A percentile compares a stretch with the other conserved stretches of the same genome.
phyloP scores from a whole-genome alignment of 2,113 vertebrate genomes.

The Sinocyclocheilus anshuiensis region DNA sequence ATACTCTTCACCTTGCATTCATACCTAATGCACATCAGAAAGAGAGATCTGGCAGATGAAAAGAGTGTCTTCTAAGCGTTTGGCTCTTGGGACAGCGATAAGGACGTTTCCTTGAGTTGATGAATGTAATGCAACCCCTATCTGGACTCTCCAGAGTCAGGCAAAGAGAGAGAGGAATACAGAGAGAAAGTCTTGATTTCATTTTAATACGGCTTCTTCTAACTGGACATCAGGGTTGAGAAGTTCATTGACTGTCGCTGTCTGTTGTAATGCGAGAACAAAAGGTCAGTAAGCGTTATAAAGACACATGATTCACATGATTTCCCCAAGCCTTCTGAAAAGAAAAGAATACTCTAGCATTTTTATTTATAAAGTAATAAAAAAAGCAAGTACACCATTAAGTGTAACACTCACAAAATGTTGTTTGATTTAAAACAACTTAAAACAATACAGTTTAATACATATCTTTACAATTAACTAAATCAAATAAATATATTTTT shows the following conservation, averaged over 20 bases:
- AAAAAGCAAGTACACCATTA: neutral
- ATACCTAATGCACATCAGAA: slow-evolving; percentile 35
- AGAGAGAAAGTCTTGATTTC: slow-evolving; percentile 49
- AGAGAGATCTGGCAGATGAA: slow-evolving; percentile 57
- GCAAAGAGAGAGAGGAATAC: neutral
- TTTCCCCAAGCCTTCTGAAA: neutral
- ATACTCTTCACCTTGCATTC: slow-evolving; percentile 18
- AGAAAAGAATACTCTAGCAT: neutral
- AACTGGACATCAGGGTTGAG: slow-evolving; percentile 55
- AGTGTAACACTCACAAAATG: neutral
- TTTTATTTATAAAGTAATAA: neutral
- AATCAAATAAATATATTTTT: neutral
- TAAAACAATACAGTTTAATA: neutral
- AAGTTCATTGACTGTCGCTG: slow-evolving; percentile 53
- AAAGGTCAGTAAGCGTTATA: neutral
- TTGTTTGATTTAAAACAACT: neutral
- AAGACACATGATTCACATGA: neutral
- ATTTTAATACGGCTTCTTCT: slow-evolving; percentile 25
- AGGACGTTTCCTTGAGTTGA: slow-evolving; percentile 18
- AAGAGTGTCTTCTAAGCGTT: slow-evolving; percentile 51
- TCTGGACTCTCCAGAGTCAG: slow-evolving; percentile 41
- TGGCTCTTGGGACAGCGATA: slow-evolving; percentile 37
- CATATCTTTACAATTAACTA: neutral
- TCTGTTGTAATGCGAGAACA: slow-evolving; percentile 4
- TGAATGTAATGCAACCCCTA: slow-evolving; percentile 32